Evolutionary conservation across 2,888 invertebrate genomes (phyloP), one percentile per base, ranked within the genome.

Genomic region (Andrena fulva): DNA sequence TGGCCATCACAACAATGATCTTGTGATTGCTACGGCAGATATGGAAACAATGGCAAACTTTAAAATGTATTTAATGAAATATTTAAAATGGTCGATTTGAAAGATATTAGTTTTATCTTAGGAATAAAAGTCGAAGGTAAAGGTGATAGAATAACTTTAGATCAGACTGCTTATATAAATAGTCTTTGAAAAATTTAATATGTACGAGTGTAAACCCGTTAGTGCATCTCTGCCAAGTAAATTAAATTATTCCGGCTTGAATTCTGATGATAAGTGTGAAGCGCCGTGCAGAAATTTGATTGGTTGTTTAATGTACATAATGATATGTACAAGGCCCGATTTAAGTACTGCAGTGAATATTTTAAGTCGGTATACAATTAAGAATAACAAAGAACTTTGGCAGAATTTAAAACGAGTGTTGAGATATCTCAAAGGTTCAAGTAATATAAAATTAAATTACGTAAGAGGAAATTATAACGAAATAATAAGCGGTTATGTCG

Each of bases 391-490:
- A 16, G 66, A 50, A 66, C 50, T 50, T 66, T 48, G 66, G 66
- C 50, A 35, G 1, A n/a, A 63, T 59, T 31, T 31, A 31, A 59
- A 27, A 31, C 27, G 59, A 5, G 6, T 64, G 33, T 24, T 64
- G 20, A 64, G 64, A 64, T 64, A 64, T 2, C 48, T 64, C 16
- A 64, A 64, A 48, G 5, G 64, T 24, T 64, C 54, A 52, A 20
- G 16, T 20, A 2, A 69, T 56, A 56, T 56, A 56, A 69, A 68
- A 68, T 31, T 54, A 1, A 68, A n/a, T 35, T 54, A 54, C 12
- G 1, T 12, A 24, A 54, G 6, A 35, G 56, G 24, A 12, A 20
- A 63, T 68, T 68, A 68, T 35, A 33, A 20, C 1, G 27, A 33
- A 6, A 31, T 68, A 2, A 20, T 68, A 16, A 12, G 56, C 56